phyloP scores from a whole-genome alignment of 2,888 invertebrate species.

The Philereme vetulata region DNA sequence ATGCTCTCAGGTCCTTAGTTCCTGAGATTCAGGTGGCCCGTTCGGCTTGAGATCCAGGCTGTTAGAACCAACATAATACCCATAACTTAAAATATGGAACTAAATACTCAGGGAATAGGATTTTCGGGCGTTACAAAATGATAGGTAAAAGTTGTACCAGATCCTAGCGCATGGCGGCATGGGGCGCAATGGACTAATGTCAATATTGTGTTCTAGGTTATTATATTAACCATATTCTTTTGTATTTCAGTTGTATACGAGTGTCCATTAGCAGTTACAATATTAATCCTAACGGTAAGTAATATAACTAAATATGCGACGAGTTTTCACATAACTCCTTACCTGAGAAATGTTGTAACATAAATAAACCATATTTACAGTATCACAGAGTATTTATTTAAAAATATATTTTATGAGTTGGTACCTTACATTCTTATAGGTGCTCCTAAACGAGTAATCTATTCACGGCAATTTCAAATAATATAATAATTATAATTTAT shows the following conservation, averaged over 20 bases:
- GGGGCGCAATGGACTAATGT: too few species aligned
- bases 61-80: too few species aligned
- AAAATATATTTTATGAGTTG: slow-evolving; percentile 52
- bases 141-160: too few species aligned
- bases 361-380: slow-evolving; percentile 47
- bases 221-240: slow-evolving; percentile 18
- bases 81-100: too few species aligned
- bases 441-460: background rate
- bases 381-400: slow-evolving; percentile 81
- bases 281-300: slow-evolving; percentile 48
- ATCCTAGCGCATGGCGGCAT: too few species aligned
- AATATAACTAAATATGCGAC: slow-evolving; percentile 54
- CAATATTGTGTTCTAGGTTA: too few species aligned
- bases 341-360: slow-evolving; percentile 49
- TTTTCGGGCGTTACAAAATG: too few species aligned
- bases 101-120: too few species aligned
- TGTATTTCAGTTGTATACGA: slow-evolving; percentile 82
- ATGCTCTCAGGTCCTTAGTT: too few species aligned
- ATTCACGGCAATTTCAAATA: background rate
- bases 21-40: too few species aligned
- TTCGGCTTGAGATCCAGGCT: too few species aligned
- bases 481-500: too few species aligned
- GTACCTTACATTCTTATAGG: background rate
- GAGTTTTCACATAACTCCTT: slow-evolving; percentile 58
- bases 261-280: slow-evolving; percentile 59